phyloP scores from a whole-genome alignment of 2,113 vertebrate genomes.

The Lophius piscatorius region DNA sequence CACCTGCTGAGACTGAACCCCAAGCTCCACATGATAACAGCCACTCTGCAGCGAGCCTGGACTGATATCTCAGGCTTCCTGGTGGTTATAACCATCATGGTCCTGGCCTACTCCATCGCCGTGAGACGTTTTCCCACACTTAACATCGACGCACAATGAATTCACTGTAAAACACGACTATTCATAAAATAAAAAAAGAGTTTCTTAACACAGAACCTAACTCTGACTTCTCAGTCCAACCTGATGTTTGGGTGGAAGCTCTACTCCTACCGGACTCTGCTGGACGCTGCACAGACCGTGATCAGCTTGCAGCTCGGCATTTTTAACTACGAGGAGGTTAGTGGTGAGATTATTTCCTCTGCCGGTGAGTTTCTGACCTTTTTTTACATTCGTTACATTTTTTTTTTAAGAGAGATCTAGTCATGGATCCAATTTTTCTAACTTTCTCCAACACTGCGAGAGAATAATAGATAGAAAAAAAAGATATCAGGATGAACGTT shows the following conservation, averaged over 20 bases:
- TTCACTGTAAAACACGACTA: no score
- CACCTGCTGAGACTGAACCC: constrained; percentile 94
- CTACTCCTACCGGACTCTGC: constrained; percentile 89
- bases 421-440: no score
- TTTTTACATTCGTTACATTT: no score
- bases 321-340: constrained; percentile 96
- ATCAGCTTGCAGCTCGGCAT: constrained; percentile 94
- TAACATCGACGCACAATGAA: constrained; percentile 18
- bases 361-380: no score
- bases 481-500: no score
- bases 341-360: constrained; percentile 22
- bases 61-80: constrained; percentile 94
- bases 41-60: constrained; percentile 89
- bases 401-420: no score
- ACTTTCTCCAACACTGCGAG: no score
- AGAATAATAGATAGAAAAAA: no score
- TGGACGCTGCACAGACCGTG: constrained; percentile 89
- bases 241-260: constrained; percentile 95
- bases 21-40: constrained; percentile 93
- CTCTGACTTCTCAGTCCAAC: constrained; percentile 83
- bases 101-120: constrained; percentile 90
- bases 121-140: constrained; percentile 82
- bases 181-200: neutral
- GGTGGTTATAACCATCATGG: constrained; percentile 88
- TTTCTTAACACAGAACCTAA: constrained; percentile 7